Percentiles rank a stretch among this genome's conserved stretches.
Conservation (phyloP, 2,113 vertebrate species). For the Lanius ludovicianus region DNA sequence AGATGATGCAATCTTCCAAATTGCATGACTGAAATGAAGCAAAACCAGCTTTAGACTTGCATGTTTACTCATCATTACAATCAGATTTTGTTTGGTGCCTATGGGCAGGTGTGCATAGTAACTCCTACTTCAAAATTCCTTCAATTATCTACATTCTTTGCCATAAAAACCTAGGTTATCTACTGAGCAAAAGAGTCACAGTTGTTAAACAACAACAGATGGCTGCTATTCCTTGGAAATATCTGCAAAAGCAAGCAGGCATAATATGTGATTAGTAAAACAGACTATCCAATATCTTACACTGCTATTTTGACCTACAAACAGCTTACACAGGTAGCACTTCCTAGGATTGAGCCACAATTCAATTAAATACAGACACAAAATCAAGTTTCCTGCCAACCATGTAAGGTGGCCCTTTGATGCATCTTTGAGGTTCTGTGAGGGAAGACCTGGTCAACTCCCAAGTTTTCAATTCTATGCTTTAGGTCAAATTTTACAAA, state of each 20-base stretch:
- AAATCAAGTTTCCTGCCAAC: neutral
- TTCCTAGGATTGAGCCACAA: neutral
- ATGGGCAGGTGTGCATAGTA: neutral
- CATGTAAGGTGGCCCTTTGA: neutral
- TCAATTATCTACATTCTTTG: neutral
- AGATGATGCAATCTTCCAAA: neutral
- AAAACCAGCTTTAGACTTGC: neutral
- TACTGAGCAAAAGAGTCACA: neutral
- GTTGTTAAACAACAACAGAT: neutral
- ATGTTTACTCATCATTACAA: neutral
- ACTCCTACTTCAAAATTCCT: neutral
- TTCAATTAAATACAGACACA: neutral
- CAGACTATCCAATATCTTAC: neutral
- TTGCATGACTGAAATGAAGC: neutral
- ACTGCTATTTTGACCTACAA: neutral
- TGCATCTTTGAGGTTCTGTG: neutral
- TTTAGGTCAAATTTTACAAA: neutral
- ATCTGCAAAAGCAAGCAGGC: neutral
- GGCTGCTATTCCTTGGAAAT: neutral
- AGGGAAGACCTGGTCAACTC: neutral
- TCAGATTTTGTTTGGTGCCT: neutral
- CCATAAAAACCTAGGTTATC: neutral
- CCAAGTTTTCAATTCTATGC: neutral
- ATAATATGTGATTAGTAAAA: neutral
- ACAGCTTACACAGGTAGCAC: neutral